Conservation (phyloP, 2,888 invertebrate genomes). For the Euplexia lucipara region DNA sequence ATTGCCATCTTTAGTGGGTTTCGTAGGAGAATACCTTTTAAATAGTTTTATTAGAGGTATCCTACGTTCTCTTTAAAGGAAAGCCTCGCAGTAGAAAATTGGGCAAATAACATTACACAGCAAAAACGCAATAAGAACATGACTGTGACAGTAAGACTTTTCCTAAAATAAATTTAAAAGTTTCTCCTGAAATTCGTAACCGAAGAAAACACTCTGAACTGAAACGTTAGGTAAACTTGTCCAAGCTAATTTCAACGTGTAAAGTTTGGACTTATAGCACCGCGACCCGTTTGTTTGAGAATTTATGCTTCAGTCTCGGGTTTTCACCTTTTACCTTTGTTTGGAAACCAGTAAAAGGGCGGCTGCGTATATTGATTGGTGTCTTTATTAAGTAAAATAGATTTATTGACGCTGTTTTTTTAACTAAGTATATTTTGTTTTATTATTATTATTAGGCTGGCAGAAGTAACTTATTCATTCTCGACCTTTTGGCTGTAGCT, state of each 20-base stretch:
- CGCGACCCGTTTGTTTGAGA: conserved; percentile 39
- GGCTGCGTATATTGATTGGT: neutral
- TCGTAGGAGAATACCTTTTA: too few relatives aligned
- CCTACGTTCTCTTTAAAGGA: too few relatives aligned
- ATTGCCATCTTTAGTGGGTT: too few relatives aligned
- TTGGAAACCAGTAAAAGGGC: neutral
- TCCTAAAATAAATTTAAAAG: conserved; percentile 49
- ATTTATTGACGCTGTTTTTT: neutral
- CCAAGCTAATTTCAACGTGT: conserved; percentile 55
- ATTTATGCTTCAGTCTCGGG: conserved; percentile 49
- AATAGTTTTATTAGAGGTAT: too few relatives aligned
- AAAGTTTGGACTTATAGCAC: conserved; percentile 58
- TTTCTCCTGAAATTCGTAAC: conserved; percentile 45
- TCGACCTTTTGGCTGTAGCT: too few relatives aligned
- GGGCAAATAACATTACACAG: neutral
- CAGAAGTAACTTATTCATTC: too few relatives aligned
- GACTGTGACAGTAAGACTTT: conserved; percentile 24
- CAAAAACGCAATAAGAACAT: conserved; percentile 5
- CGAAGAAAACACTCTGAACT: conserved; percentile 51
- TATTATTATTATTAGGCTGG: too few relatives aligned
- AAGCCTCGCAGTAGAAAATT: too few relatives aligned
- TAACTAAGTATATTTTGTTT: neutral
- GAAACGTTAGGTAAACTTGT: conserved; percentile 52
- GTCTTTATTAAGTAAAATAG: neutral
- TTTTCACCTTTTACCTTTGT: conserved; percentile 38